A percentile compares a stretch with the other conserved stretches of the same genome.
Evolutionary conservation across 2,797 vertebrate genomes (phyloP).

Genomic region (Anguilla obscura): DNA sequence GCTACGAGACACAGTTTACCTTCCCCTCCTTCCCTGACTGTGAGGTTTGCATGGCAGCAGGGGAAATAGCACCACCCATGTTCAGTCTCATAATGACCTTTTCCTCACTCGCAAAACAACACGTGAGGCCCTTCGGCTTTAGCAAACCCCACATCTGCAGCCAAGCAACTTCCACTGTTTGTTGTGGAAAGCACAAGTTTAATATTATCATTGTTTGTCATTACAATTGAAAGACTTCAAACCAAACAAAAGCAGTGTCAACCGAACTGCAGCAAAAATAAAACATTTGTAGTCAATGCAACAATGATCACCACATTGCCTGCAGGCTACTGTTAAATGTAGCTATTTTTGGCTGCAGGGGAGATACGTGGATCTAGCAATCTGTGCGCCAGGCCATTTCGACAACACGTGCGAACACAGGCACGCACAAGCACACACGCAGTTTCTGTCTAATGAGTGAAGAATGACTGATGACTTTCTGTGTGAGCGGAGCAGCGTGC

Average conservation of each 20-base stretch:
- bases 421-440: neutral
- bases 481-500: neutral
- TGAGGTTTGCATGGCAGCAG: conserved; percentile 52
- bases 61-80: conserved; percentile 49
- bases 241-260: neutral
- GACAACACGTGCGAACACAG: neutral
- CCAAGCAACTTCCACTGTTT: neutral
- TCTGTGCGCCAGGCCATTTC: neutral
- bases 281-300: neutral
- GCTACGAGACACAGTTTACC: conserved; percentile 70
- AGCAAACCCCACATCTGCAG: neutral
- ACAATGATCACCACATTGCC: neutral
- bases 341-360: neutral
- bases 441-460: neutral
- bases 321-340: neutral
- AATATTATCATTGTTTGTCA: neutral
- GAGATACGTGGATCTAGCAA: neutral
- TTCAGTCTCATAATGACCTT: neutral
- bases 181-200: neutral
- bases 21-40: conserved; percentile 71
- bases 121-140: neutral
- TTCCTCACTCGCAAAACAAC: neutral
- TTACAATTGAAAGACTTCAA: neutral
- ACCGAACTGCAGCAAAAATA: neutral
- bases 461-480: neutral